A percentile compares a stretch with the other conserved stretches of the same genome.
Evolutionary conservation across 2,888 invertebrate species (phyloP).

Genomic region (Phymatocera aterrima): DNA sequence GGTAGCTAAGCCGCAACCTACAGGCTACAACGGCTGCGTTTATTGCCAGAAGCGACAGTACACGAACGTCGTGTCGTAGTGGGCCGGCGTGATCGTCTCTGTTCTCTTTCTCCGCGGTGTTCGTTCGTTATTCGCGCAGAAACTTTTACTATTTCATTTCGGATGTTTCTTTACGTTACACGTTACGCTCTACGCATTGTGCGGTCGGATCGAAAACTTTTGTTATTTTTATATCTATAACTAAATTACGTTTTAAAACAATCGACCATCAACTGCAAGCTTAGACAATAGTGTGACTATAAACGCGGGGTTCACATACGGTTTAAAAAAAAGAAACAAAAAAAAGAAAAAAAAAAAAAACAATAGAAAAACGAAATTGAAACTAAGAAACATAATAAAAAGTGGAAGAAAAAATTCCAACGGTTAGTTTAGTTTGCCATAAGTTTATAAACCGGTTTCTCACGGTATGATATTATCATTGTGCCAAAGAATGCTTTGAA

Average conservation of each 20-base stretch:
- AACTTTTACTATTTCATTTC: constrained; percentile 32
- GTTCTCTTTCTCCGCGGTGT: too few relatives aligned
- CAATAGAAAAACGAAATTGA: background rate
- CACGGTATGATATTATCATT: constrained; percentile 48
- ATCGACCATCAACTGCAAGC: constrained; percentile 10
- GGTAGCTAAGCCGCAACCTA: too few relatives aligned
- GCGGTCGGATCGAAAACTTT: background rate
- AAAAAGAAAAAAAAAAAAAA: too few relatives aligned
- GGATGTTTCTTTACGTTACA: background rate
- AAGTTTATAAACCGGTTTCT: constrained; percentile 57
- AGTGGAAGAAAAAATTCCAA: constrained; percentile 14
- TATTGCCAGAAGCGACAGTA: constrained; percentile 57
- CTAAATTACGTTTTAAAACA: constrained; percentile 26
- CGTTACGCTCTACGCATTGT: background rate
- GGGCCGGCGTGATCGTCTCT: constrained; percentile 51
- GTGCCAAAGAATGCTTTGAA: constrained; percentile 57
- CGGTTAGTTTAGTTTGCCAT: constrained; percentile 24
- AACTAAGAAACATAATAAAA: background rate
- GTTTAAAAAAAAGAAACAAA: too few relatives aligned
- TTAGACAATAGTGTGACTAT: background rate
- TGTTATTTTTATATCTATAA: too few relatives aligned
- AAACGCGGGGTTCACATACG: constrained; percentile 3
- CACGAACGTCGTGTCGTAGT: constrained; percentile 58
- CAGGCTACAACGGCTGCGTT: constrained; percentile 44
- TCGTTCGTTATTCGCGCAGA: constrained; percentile 47